These are phyloP conservation scores for Magallana ariakensis DNA, from an alignment of 1,140 invertebrate species.

Conservation along the genomic window DNA sequence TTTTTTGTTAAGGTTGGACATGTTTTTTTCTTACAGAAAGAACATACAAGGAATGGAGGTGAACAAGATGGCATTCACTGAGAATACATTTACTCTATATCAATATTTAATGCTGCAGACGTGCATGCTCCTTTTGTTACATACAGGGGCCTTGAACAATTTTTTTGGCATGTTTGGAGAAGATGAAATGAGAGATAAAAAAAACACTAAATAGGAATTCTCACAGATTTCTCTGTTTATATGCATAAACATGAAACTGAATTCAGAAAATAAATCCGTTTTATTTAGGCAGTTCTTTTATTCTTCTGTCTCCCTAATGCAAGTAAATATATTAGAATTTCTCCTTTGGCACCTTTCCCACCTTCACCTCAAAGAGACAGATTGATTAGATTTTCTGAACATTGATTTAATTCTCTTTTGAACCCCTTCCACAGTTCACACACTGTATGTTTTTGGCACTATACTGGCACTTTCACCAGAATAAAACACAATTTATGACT, in stretches of 20 bases:
- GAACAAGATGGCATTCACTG: background rate
- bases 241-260: background rate
- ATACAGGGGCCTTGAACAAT: background rate
- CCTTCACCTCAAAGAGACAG: slow-evolving; percentile 11
- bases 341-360: slow-evolving; percentile 1
- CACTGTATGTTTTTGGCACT: slow-evolving; percentile 19
- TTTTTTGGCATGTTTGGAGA: background rate
- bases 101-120: background rate
- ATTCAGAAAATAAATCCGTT: background rate
- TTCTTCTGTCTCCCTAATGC: background rate
- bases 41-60: no score
- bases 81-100: background rate
- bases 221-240: background rate
- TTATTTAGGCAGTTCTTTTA: background rate
- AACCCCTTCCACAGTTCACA: slow-evolving; percentile 24
- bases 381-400: slow-evolving; percentile 36
- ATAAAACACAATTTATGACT: slow-evolving; percentile 33
- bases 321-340: background rate
- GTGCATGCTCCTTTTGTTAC: background rate
- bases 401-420: slow-evolving; percentile 23
- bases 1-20: no score
- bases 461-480: slow-evolving; percentile 2
- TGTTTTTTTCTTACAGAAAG: no score
- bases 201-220: background rate
- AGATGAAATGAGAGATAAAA: background rate